phyloP scores from a whole-genome alignment of 2,113 vertebrate genomes.

The Elephantulus edwardii region DNA sequence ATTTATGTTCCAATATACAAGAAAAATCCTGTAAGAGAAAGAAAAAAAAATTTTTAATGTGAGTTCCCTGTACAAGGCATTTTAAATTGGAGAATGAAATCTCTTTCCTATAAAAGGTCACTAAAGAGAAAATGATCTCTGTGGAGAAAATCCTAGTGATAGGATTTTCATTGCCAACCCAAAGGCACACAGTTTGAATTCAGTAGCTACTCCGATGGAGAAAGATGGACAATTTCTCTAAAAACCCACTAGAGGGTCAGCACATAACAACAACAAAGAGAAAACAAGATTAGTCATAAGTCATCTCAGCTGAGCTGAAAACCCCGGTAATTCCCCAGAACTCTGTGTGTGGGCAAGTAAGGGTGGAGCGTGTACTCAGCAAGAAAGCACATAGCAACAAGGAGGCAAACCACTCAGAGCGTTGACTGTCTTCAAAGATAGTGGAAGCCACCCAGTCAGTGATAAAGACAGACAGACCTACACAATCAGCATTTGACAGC shows the following conservation, averaged over 20 bases:
- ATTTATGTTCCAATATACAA: conserved; percentile 1
- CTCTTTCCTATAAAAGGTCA: conserved; percentile 40
- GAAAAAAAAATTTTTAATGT: background rate
- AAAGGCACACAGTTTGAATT: too few relatives aligned
- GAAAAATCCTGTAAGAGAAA: background rate
- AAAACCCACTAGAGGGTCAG: too few relatives aligned
- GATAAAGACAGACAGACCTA: background rate
- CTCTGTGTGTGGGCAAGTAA: conserved; percentile 19
- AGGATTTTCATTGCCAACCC: too few relatives aligned
- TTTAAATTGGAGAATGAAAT: background rate
- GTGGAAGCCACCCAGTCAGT: conserved; percentile 28
- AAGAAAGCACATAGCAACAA: conserved; percentile 29
- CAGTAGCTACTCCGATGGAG: too few relatives aligned
- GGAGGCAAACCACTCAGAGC: conserved; percentile 15
- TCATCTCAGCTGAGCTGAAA: conserved; percentile 37
- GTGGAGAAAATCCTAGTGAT: too few relatives aligned
- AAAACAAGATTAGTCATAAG: conserved; percentile 58
- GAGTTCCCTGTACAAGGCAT: background rate
- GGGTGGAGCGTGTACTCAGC: background rate
- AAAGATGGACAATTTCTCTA: too few relatives aligned
- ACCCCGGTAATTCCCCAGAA: conserved; percentile 65
- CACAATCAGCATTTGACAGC: background rate
- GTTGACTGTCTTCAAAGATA: background rate
- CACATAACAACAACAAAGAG: too few relatives aligned
- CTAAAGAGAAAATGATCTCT: too few relatives aligned